Base-by-base conservation (phyloP, 2,113 vertebrate species). In the Zapus hudsonius region DNA sequence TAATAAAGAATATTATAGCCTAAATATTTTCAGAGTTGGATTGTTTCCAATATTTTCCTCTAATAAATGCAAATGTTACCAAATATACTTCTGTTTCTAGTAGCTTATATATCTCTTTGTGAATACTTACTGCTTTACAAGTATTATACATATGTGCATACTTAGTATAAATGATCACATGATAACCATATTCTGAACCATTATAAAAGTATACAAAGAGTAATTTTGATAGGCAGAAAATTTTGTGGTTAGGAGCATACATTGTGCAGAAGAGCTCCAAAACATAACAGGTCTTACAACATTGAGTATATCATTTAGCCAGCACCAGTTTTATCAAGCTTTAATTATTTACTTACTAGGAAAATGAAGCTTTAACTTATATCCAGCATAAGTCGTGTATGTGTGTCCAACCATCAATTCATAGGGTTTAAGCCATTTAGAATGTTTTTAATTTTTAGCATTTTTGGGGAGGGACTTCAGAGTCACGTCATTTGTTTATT, bases 21-120 rank as follows among this genome's bases (percentile, higher is more conserved):
- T 69, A 90, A 88, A 63, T 78, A 85, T 92, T 72, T 92, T 90
- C 23, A 90, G 8, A 85, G 10, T 90, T 92, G 66, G 31, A 13
- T 16, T 83, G 10, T 75, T 94, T 66, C 36, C 61, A 89, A 27
- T 89, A 76, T 44, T 76, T 80, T 87, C 0, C 27, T 79, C 38
- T 23, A 84, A 59, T 31, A 91, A 74, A 73, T 64, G 33, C 20
- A 89, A 79, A 73, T 70, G 16, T 63, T 82, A 90, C 22, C 59
- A 36, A 70, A 84, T 44, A 85, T 80, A 80, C 22, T 13, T 79
- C 8, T 59, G 3, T 70, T 89, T 33, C 31, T 70, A 61, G 9
- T 67, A 78, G 10, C 40, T 38, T 90, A 1, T 70, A 10, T 55
- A 9, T 79, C 12, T 91, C 86, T 86, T 33, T 2, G 80, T 61